Percentiles rank a stretch among this genome's conserved stretches.
These are phyloP conservation scores for Xenus cinereus DNA, from an alignment of 2,113 vertebrate genomes.

Conservation along the genomic window DNA sequence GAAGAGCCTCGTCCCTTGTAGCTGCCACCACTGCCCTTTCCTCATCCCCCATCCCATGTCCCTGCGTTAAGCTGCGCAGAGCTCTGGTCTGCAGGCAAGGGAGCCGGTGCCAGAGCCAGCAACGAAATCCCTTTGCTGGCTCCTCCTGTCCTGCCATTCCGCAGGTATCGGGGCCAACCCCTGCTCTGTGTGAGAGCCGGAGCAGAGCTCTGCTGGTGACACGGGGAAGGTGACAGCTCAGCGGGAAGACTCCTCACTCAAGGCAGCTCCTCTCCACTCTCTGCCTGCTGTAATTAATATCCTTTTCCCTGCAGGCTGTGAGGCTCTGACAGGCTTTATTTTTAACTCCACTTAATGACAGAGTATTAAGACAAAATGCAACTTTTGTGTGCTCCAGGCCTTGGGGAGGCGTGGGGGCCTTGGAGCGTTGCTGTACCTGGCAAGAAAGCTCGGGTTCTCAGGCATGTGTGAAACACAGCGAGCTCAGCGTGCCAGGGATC, in stretches of 20 bases:
- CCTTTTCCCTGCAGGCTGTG: conserved; percentile 48
- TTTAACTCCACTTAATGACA: conserved; percentile 67
- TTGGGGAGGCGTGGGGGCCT: neutral
- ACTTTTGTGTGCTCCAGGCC: conserved; percentile 25
- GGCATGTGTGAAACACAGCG: neutral
- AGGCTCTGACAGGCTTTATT: conserved; percentile 63
- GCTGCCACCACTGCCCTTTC: neutral
- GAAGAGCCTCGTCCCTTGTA: neutral
- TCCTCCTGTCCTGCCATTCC: neutral
- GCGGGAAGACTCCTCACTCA: neutral
- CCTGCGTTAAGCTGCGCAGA: rapidly evolving
- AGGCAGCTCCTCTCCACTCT: conserved; percentile 47
- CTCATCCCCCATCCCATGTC: neutral
- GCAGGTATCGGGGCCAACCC: neutral
- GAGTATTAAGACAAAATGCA: conserved; percentile 59
- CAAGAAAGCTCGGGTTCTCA: neutral
- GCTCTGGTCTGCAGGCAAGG: neutral
- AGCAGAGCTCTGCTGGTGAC: conserved; percentile 19
- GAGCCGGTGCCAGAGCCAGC: neutral
- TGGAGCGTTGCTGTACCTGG: neutral
- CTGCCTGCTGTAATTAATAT: conserved; percentile 69
- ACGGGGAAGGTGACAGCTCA: conserved; percentile 34
- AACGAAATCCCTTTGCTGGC: neutral
- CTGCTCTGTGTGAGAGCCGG: neutral
- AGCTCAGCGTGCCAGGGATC: rapidly evolving